A percentile compares a stretch with the other conserved stretches of the same genome.
Evolutionary conservation across 2,888 invertebrate genomes (phyloP).

Genomic region (Tipula vernalis): DNA sequence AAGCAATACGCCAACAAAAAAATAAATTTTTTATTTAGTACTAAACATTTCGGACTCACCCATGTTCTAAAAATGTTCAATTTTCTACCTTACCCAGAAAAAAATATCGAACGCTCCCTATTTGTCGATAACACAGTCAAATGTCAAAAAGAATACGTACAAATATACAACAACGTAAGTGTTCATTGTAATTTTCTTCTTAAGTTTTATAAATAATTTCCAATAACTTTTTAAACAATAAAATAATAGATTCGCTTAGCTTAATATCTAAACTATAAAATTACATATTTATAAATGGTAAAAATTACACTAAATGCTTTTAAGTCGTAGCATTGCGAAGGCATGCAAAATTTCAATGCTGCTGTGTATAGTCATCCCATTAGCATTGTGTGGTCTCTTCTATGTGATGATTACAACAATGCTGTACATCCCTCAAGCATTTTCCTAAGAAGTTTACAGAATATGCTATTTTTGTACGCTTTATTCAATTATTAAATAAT

Average conservation of each 20-base stretch:
- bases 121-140: neutral
- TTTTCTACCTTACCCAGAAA: neutral
- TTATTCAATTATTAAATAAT: neutral
- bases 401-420: neutral
- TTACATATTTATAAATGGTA: neutral
- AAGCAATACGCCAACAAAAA: too few species aligned
- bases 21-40: too few species aligned
- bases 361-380: neutral
- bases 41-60: too few species aligned
- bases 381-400: neutral
- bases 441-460: neutral
- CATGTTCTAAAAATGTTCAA: neutral
- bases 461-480: neutral
- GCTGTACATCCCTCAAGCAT: neutral
- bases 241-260: neutral
- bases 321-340: neutral
- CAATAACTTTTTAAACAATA: neutral
- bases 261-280: neutral
- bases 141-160: neutral
- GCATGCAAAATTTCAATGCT: neutral
- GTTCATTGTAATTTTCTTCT: neutral
- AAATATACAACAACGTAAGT: neutral
- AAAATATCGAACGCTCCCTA: neutral
- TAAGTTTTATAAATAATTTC: neutral
- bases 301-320: neutral